These are phyloP conservation scores for Lamproptera curius DNA, from an alignment of 2,888 invertebrate species.

Conservation along the genomic window DNA sequence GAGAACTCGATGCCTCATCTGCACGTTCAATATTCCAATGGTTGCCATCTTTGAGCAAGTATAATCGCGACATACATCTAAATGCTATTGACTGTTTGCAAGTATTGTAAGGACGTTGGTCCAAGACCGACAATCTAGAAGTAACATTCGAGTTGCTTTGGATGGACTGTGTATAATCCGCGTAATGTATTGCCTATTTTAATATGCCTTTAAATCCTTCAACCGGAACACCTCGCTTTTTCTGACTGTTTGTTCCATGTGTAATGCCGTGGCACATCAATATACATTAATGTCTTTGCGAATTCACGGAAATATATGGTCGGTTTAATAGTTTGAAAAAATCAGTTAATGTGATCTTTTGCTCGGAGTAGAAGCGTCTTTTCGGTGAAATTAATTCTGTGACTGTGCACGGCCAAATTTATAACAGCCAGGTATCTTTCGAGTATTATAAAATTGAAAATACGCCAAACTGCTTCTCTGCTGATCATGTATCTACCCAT, in stretches of 20 bases:
- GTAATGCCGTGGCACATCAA: conserved; percentile 6
- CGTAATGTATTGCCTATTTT: neutral
- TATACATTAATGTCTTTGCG: conserved; percentile 13
- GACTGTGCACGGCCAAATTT: conserved; percentile 30
- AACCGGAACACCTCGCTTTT: conserved; percentile 1
- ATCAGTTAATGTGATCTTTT: neutral
- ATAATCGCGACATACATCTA: conserved; percentile 2
- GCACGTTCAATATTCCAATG: neutral
- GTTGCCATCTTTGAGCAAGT: too few species aligned
- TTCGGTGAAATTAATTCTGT: neutral
- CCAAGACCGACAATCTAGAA: neutral
- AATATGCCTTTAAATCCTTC: neutral
- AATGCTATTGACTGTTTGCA: conserved; percentile 9
- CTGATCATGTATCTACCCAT: conserved; percentile 28
- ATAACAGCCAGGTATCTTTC: conserved; percentile 31
- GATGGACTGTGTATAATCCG: neutral
- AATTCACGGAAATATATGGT: neutral
- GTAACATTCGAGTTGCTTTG: neutral
- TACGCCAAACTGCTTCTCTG: conserved; percentile 31
- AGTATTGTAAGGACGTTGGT: conserved; percentile 10
- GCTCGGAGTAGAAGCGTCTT: neutral
- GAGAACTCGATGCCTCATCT: neutral
- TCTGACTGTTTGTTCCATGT: conserved; percentile 2
- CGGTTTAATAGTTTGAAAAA: neutral
- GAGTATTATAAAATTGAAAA: conserved; percentile 32